Evolutionary conservation across 2,888 invertebrate species (phyloP), one percentile per base, ranked within the genome.

Genomic region (Drepanosiphum platanoidis): DNA sequence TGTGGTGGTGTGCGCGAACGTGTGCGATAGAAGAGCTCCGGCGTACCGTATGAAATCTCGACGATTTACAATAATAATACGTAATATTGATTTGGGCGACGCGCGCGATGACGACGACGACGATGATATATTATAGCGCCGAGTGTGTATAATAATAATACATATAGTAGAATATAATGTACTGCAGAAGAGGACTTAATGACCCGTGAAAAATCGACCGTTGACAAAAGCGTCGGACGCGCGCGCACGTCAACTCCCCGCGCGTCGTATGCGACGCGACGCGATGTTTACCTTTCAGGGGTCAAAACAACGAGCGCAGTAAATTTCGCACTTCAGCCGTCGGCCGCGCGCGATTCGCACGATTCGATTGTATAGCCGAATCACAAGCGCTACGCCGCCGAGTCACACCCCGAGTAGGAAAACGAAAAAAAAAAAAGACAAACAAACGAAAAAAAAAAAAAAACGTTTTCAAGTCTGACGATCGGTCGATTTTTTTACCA

Each of bases 121-220:
- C 64, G 74, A 74, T 64, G 82, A 83, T 82, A 58, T 82, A 72
- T 68, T 82, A 58, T 66, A 30, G 42, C n/a, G 66, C 22, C 52
- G 36, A 36, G 39, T 8, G 7, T 9, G 61, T 52, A 52, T 74
- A 52, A 22, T 42, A n/a, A 72, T 30, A 75, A 15, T 34, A 15
- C 42, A 36, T 71, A 42, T 42, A 42, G n/a, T n/a, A n/a, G n/a
- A 1, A 42, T 27, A 27, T 71, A 5, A 27, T 36, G n/a, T 32
- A 36, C 39, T 32, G 46, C 27, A 52, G 84, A 84, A 84, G 77
- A 84, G 84, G 58, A 68, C 77, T 84, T 84, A 84, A 84, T 77
- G 84, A 77, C 77, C 84, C 84, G 84, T 84, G 84, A 84, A 84
- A 84, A 84, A 84, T 84, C 75, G 75, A 36, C 84, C 66, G 84